phyloP scores from a whole-genome alignment of 2,888 invertebrate genomes.

The Emmelina monodactyla region DNA sequence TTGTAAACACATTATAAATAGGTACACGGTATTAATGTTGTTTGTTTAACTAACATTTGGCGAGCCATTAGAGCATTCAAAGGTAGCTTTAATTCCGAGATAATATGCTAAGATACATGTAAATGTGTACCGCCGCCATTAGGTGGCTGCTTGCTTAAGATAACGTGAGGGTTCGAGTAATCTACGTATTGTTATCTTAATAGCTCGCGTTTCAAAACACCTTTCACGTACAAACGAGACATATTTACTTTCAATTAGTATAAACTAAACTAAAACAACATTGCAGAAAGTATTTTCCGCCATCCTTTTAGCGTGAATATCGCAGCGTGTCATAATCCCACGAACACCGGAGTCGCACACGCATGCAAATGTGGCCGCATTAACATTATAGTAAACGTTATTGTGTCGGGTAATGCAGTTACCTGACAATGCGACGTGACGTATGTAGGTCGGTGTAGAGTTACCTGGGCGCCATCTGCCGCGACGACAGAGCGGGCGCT shows the following conservation, averaged over 20 bases:
- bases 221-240: not conserved
- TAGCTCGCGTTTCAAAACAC: constrained; percentile 9
- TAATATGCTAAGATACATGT: constrained; percentile 1
- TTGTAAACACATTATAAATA: too few species aligned
- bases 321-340: constrained; percentile 32
- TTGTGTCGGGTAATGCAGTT: constrained; percentile 54
- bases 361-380: constrained; percentile 32
- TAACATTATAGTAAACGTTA: constrained; percentile 52
- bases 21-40: not conserved
- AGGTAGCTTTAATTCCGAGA: constrained; percentile 4
- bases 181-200: constrained; percentile 10
- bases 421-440: constrained; percentile 24
- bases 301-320: constrained; percentile 30
- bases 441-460: constrained; percentile 34
- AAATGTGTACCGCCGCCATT: constrained; percentile 16
- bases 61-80: constrained; percentile 7
- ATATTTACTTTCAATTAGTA: not conserved
- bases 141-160: constrained; percentile 5
- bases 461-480: constrained; percentile 62
- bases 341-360: constrained; percentile 19
- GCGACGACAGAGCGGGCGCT: constrained; percentile 42
- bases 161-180: not conserved
- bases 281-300: constrained; percentile 13
- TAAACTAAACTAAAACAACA: constrained; percentile 19
- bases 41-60: not conserved